phyloP scores from a whole-genome alignment of 1,140 invertebrate genomes.

The Tetragonula clypearis region DNA sequence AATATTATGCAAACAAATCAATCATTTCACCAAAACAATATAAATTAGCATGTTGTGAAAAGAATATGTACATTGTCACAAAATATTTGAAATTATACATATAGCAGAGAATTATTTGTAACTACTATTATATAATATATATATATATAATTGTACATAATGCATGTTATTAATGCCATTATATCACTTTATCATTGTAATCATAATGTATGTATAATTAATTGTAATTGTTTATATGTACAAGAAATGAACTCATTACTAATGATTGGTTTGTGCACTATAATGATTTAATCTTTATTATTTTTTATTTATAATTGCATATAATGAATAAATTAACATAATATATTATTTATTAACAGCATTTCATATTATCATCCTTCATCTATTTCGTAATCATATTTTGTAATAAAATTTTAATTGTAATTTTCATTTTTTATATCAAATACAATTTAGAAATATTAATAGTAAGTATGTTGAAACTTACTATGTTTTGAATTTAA shows the following conservation, averaged over 20 bases:
- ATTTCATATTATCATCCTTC: not conserved
- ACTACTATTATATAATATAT: conserved; percentile 1
- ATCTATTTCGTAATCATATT: not conserved
- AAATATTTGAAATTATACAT: conserved; percentile 2
- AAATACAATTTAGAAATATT: conserved; percentile 15
- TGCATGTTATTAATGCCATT: not conserved
- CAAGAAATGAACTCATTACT: not conserved
- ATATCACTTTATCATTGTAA: not conserved
- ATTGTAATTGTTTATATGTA: not conserved
- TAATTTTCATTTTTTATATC: conserved; percentile 10
- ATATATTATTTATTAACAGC: not conserved
- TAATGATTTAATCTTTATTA: conserved; percentile 17
- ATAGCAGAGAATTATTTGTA: conserved; percentile 8
- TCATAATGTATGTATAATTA: conserved; percentile 6
- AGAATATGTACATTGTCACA: conserved; percentile 6
- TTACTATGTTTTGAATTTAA: not conserved
- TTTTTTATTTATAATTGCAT: conserved; percentile 6
- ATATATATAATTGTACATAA: not conserved
- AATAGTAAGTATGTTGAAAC: not conserved
- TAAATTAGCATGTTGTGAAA: not conserved
- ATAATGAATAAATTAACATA: conserved; percentile 12
- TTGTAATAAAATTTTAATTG: conserved; percentile 7
- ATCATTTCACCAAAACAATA: not conserved
- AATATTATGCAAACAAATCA: not conserved
- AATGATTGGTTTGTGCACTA: not conserved